Base-by-base conservation (phyloP, 2,888 invertebrate species). In the Agriopis marginaria region DNA sequence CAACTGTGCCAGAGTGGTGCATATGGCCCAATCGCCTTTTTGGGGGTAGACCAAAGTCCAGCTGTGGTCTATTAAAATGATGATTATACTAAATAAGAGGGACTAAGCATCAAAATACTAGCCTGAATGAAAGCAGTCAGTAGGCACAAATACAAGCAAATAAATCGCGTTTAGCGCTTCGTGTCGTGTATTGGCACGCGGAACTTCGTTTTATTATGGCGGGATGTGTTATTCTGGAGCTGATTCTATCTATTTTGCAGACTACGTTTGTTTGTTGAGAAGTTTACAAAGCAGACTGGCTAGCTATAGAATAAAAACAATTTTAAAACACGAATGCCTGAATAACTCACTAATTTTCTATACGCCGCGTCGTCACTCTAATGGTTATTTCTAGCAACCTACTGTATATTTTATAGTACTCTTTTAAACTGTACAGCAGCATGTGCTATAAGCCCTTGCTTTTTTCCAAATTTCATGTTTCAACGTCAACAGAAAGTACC, bases 171-270 rank as follows among this genome's bases (percentile, higher is more conserved):
- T 81, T 76, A 83, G 86, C 83, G 82, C 78, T 82, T 86, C 85
- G 86, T 85, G 82, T 86, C 85, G 87, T 84, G 83, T 82, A 79
- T 80, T 82, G 90, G 92, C 88, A 91, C 89, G 92, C 91, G 91
- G 92, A 91, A 92, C 90, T 84, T 89, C 79, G 89, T 91, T 90
- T 92, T 92, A 91, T 92, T 92, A 90, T 91, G 82, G 82, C 82
- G 82, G 82, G 80, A 80, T 63, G 84, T 83, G 91, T 87, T 91
- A 92, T 92, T 92, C 91, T 85, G 82, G 58, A 58, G 56, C 50
- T 23, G 23, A 45, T 58, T 32, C 17, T 39, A 54, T 63, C 63
- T 70, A 51, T 61, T 44, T 66, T 70, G 66, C 54, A 42, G 42
- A 50, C n/a, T 17, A 44, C 11, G 2, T 44, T 17, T 44, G 17